Evolutionary conservation across 2,797 vertebrate species (phyloP).

Genomic region (Molossus alvarezi): DNA sequence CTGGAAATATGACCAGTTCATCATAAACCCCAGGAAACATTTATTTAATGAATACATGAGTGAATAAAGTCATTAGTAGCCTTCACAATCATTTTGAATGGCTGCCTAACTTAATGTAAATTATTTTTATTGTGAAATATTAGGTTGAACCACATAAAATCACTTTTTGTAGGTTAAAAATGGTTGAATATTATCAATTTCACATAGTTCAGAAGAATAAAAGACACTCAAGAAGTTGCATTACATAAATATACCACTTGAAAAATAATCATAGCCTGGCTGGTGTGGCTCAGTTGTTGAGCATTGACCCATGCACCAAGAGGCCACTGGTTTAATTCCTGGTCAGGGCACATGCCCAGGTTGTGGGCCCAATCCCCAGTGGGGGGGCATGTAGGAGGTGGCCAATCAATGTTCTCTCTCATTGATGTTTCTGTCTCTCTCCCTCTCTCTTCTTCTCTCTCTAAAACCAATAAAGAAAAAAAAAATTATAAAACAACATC

Average conservation of each 20-base stretch:
- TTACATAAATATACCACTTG: neutral
- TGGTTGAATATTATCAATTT: slow-evolving; percentile 5
- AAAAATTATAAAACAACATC: neutral
- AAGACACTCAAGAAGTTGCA: neutral
- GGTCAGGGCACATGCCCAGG: no score
- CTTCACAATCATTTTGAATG: slow-evolving; percentile 20
- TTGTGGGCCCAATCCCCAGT: no score
- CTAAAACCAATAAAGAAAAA: no score
- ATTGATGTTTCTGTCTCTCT: no score
- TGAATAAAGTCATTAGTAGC: slow-evolving; percentile 7
- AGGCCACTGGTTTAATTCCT: no score
- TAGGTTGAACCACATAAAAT: neutral
- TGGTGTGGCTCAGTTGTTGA: no score
- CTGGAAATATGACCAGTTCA: slow-evolving; percentile 15
- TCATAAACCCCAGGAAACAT: slow-evolving; percentile 1
- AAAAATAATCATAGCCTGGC: no score
- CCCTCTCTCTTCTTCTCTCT: no score
- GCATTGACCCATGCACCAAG: no score
- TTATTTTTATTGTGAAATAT: slow-evolving; percentile 33
- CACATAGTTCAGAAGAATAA: neutral
- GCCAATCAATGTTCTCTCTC: no score
- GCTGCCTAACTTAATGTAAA: slow-evolving; percentile 19
- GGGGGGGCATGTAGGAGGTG: no score
- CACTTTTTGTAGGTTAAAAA: slow-evolving; percentile 14
- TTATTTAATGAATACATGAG: slow-evolving; percentile 36